Base-by-base conservation (phyloP, 2,888 invertebrate genomes). In the Plebejus melissa region DNA sequence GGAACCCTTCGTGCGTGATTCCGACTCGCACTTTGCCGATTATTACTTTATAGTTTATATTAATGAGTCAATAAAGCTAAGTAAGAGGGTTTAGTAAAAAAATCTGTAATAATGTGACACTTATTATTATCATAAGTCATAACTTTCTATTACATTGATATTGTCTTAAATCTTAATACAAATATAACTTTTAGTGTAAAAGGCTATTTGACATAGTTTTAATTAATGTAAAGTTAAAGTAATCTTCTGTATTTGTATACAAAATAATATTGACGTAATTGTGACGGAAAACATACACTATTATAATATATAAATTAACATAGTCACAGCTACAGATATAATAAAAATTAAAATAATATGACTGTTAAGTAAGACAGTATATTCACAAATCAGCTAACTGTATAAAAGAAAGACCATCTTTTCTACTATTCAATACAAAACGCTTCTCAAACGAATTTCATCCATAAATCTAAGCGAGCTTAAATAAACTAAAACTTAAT, bases 121-220 rank as follows among this genome's bases (percentile, higher is more conserved):
- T 72, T 72, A 54, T 72, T 71, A 71, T 71, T 41, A 70, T 41
- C 70, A 70, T 41, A 65, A 16, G 58, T 58, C 32, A 46, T 46
- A 46, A 46, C 46, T 46, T 46, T 46, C 9, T 70, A 70, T 70
- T 72, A 72, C 72, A 50, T 28, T 72, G 28, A 72, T 72, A 72
- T 72, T 72, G 72, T 72, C 72, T 72, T 72, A 72, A 50, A 54
- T 72, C 72, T 72, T 72, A 72, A 71, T 72, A 72, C 54, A 72
- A 72, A 72, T 72, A 54, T 32, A 65, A 65, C 32, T 65, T 50
- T 72, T 54, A 50, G 28, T 32, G 32, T 72, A 32, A 50, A 50
- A 72, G 72, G 72, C 72, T 65, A 65, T 65, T 36, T 65, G 32
- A 65, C 32, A 28, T 65, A 65, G 32, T 65, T 65, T 65, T 11